Evolutionary conservation across 1,140 invertebrate species (phyloP), one percentile per base, ranked within the genome.

Genomic region (Leptopilina boulardi): DNA sequence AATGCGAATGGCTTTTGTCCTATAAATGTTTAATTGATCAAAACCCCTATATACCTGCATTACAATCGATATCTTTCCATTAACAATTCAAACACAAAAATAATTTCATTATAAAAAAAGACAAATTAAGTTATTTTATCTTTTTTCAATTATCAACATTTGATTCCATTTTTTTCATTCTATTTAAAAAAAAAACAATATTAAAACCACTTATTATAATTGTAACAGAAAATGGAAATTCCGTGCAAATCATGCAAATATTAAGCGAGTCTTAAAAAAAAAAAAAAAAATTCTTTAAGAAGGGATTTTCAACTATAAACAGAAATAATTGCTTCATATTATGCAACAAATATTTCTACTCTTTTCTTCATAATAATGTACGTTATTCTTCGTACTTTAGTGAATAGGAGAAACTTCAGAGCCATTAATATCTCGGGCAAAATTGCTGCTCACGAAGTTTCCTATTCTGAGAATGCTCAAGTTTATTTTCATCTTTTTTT

Each of bases 391-490:
- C 23, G 56, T 59, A 59, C 56, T 59, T 59, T 59, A 59, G 56
- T 59, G 56, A 59, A 59, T 59, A 59, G 21, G 9, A 59, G 56
- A 59, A 30, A 30, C 56, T 59, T 59, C 56, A 59, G 56, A 26
- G 56, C 56, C 56, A 59, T 59, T 59, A 30, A 26, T 59, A 59
- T 59, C 56, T 59, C 13, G 21, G 56, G 3, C 5, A 26, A 59
- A 59, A 59, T 59, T 59, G 56, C 56, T 23, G 56, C 56, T 59
- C 21, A 59, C 56, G 23, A 59, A 26, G 56, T 59, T 59, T 59
- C 56, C 56, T 59, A 21, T 59, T 59, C 21, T 59, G 23, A 59
- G 56, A 59, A 59, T 59, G 56, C 56, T 59, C 56, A 30, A 59
- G 56, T 23, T 23, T 26, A 59, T 23, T 26, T 59, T 47, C 44